These are phyloP conservation scores for Brienomyrus longianalis DNA, from an alignment of 2,113 vertebrate species.

Conservation along the genomic window DNA sequence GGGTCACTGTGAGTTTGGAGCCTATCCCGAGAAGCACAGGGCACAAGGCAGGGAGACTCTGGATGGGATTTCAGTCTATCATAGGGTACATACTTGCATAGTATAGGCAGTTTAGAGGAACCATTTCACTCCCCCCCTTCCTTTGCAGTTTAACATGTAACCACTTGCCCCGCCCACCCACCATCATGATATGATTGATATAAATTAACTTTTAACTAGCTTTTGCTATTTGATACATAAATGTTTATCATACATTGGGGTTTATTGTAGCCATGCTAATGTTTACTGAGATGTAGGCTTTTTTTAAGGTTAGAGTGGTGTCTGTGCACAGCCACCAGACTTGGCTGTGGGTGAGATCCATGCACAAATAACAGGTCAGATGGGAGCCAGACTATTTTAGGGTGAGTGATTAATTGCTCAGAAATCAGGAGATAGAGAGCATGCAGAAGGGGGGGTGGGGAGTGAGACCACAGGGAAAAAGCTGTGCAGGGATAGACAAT, in stretches of 20 bases:
- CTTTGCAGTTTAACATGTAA: background rate
- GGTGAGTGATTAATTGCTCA: constrained; percentile 2
- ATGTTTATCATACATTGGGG: background rate
- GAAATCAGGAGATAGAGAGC: background rate
- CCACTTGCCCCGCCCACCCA: background rate
- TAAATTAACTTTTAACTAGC: background rate
- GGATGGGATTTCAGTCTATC: background rate
- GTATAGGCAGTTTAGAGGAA: background rate
- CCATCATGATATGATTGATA: background rate
- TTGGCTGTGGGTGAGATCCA: background rate
- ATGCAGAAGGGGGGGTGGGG: background rate
- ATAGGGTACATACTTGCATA: background rate
- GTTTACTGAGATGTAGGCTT: background rate
- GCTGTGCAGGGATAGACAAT: background rate
- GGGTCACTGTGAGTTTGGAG: background rate
- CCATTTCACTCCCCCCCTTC: background rate
- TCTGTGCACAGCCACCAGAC: background rate
- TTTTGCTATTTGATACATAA: background rate
- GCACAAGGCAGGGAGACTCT: background rate
- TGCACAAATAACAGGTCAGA: background rate
- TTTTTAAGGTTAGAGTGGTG: background rate
- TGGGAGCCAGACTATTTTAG: background rate
- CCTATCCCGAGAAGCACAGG: background rate
- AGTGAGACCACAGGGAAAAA: background rate
- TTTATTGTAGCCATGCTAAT: background rate